These are phyloP conservation scores for Stratiolaelaps scimitus DNA, from an alignment of 1,140 invertebrate species.

Conservation along the genomic window DNA sequence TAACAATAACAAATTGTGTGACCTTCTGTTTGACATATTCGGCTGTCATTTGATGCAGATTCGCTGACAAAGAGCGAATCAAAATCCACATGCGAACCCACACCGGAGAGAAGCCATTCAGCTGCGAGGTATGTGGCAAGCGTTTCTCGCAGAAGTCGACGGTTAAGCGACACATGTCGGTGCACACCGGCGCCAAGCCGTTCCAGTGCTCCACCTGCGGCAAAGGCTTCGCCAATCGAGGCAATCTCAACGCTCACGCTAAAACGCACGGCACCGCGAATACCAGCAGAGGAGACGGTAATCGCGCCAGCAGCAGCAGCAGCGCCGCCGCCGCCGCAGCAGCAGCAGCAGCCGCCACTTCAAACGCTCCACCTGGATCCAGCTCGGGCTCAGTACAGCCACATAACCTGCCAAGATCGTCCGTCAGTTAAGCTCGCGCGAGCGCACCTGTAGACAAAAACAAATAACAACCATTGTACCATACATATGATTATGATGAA, in stretches of 20 bases:
- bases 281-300: background rate
- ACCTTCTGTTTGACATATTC: too few species aligned
- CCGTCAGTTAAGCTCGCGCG: constrained; percentile 1
- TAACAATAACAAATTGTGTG: too few species aligned
- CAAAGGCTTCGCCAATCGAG: constrained; percentile 88
- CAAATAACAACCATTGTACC: background rate
- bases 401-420: constrained; percentile 19
- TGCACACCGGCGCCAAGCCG: constrained; percentile 87
- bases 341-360: too few species aligned
- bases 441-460: too few species aligned
- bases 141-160: constrained; percentile 62
- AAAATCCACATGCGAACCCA: constrained; percentile 63
- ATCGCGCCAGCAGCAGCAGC: constrained; percentile 9
- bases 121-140: constrained; percentile 48
- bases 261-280: constrained; percentile 59
- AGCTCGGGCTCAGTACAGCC: too few species aligned
- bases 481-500: background rate
- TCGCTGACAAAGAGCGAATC: constrained; percentile 37
- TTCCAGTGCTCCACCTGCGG: constrained; percentile 77
- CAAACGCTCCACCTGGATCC: too few species aligned
- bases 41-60: constrained; percentile 25
- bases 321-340: too few species aligned
- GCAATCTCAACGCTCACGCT: constrained; percentile 97
- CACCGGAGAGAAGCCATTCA: constrained; percentile 55
- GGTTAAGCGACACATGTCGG: constrained; percentile 83